phyloP scores from a whole-genome alignment of 2,888 invertebrate species.

The Tachystola acroxantha region DNA sequence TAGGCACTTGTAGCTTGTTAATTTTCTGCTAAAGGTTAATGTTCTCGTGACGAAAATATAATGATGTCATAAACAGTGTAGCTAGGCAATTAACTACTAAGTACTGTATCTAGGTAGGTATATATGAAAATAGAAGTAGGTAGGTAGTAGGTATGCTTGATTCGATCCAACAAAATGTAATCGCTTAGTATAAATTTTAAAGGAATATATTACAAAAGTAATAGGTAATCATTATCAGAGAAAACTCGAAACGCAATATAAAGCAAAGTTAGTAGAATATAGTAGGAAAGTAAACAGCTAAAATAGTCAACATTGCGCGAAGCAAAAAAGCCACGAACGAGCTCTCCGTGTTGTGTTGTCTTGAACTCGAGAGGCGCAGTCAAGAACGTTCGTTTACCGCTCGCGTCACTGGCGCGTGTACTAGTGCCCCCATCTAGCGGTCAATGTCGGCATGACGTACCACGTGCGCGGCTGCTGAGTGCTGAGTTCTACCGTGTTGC shows the following conservation, averaged over 20 bases:
- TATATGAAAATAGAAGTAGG: too few relatives aligned
- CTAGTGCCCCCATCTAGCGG: slow-evolving; percentile 71
- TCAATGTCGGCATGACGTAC: slow-evolving; percentile 71
- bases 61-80: slow-evolving; percentile 36
- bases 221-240: too few relatives aligned
- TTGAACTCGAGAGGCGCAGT: slow-evolving; percentile 67
- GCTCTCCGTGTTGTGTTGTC: slow-evolving; percentile 42
- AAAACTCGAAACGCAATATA: too few relatives aligned
- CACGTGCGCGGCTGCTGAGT: slow-evolving; percentile 17
- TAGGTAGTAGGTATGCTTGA: too few relatives aligned
- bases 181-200: too few relatives aligned
- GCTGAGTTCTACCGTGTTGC: slow-evolving; percentile 32
- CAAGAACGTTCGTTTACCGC: slow-evolving; percentile 78
- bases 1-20: slow-evolving; percentile 2
- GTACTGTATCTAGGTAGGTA: too few relatives aligned
- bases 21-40: slow-evolving; percentile 33
- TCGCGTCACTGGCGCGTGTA: slow-evolving; percentile 53
- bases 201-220: too few relatives aligned
- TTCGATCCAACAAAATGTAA: too few relatives aligned
- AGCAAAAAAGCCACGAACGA: slow-evolving; percentile 7
- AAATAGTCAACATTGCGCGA: neutral
- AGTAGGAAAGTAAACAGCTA: too few relatives aligned
- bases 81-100: too few relatives aligned
- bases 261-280: too few relatives aligned
- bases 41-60: slow-evolving; percentile 29